phyloP scores from a whole-genome alignment of 2,113 vertebrate species.

The Pseudopodoces humilis region DNA sequence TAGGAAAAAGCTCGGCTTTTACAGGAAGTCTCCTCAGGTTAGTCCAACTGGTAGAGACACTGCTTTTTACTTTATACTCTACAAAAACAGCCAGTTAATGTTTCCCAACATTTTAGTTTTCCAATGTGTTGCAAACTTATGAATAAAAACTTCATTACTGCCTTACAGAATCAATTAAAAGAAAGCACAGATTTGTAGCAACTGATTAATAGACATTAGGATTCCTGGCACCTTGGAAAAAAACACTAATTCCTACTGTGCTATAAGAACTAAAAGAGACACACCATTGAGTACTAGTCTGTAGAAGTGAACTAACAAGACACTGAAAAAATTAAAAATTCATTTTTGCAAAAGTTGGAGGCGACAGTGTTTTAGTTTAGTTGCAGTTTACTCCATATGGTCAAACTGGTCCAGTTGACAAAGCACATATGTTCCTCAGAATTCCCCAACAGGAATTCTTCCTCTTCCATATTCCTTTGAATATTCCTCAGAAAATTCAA shows the following conservation, averaged over 20 bases:
- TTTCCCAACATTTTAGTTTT: not conserved
- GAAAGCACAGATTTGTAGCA: not conserved
- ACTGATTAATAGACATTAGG: not conserved
- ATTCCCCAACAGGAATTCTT: not conserved
- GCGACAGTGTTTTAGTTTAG: not conserved
- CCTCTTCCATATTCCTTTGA: not conserved
- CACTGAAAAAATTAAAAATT: not conserved
- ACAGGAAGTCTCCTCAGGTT: not conserved
- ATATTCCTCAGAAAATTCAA: not conserved
- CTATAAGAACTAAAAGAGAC: not conserved
- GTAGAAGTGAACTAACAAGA: not conserved
- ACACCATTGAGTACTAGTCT: not conserved
- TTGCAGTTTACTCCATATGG: not conserved
- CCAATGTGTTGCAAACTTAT: not conserved
- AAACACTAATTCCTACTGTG: not conserved
- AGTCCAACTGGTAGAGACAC: not conserved
- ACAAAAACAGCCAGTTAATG: not conserved
- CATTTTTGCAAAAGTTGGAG: not conserved
- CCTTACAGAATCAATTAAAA: not conserved
- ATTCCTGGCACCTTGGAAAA: not conserved
- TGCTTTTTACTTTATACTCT: not conserved
- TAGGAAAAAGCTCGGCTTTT: not conserved
- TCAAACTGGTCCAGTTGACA: not conserved
- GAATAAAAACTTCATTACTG: not conserved
- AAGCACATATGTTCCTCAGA: not conserved